These are phyloP conservation scores for Nothoprocta perdicaria DNA, from an alignment of 2,113 vertebrate genomes.

Conservation along the genomic window DNA sequence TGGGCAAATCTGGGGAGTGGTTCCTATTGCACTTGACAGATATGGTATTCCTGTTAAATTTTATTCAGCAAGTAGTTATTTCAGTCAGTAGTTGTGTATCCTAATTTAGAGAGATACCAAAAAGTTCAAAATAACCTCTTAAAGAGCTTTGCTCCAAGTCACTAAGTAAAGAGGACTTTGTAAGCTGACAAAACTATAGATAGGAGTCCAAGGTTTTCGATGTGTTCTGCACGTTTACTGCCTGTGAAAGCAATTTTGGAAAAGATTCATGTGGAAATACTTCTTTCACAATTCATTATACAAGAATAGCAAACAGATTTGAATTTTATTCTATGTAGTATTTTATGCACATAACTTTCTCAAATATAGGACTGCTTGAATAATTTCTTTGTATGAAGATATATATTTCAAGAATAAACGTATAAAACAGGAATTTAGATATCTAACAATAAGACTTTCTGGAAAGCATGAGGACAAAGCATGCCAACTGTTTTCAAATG, in stretches of 20 bases:
- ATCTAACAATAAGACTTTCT: not conserved
- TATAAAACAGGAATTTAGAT: not conserved
- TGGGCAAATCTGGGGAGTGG: not conserved
- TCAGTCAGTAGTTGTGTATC: not conserved
- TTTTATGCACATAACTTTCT: not conserved
- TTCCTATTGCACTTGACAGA: not conserved
- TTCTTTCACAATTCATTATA: not conserved
- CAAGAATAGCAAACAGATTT: not conserved
- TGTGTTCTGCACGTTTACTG: not conserved
- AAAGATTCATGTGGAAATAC: not conserved
- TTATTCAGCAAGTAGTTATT: not conserved
- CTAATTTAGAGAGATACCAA: not conserved
- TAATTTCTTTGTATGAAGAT: not conserved
- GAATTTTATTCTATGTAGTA: not conserved
- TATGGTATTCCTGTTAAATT: not conserved
- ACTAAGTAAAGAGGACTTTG: not conserved
- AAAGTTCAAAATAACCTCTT: not conserved
- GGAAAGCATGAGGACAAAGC: not conserved
- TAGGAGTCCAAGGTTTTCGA: not conserved
- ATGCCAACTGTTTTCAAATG: not conserved
- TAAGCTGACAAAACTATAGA: not conserved
- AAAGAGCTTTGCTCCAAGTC: not conserved
- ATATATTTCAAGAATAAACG: not conserved
- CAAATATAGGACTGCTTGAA: not conserved
- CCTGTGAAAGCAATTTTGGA: not conserved